Evolutionary conservation across 2,797 vertebrate genomes (phyloP).

Genomic region (Eidolon dupreanum): DNA sequence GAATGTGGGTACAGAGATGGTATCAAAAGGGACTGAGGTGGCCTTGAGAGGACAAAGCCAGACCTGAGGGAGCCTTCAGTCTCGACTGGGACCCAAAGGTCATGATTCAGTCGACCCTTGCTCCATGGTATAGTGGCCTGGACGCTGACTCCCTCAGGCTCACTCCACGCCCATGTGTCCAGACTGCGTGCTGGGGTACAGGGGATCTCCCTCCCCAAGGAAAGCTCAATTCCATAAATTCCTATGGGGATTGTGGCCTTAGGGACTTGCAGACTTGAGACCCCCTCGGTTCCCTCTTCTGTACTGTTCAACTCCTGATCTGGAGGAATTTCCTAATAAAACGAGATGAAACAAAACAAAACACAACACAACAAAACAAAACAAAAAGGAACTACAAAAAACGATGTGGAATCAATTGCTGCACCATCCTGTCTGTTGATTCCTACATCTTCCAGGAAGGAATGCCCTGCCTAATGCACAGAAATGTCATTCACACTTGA

Average conservation of each 20-base stretch:
- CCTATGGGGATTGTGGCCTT: background rate
- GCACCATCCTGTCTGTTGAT: background rate
- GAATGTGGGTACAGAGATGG: background rate
- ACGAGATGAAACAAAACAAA: background rate
- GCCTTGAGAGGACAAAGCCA: background rate
- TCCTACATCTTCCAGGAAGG: background rate
- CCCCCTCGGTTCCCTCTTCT: background rate
- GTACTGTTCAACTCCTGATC: background rate
- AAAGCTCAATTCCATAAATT: background rate
- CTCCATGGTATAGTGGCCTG: background rate
- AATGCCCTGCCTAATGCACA: background rate
- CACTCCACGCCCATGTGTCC: background rate
- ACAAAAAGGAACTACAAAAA: conserved; percentile 6
- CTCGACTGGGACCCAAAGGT: background rate
- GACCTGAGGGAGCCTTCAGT: background rate
- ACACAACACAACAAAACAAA: background rate
- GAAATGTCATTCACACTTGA: background rate
- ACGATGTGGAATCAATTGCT: background rate
- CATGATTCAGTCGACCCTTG: background rate
- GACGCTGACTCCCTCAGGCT: background rate
- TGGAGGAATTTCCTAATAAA: background rate
- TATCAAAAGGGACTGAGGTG: background rate
- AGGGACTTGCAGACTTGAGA: background rate
- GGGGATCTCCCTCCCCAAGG: background rate
- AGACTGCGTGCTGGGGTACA: background rate